A percentile compares a stretch with the other conserved stretches of the same genome.
phyloP scores from a whole-genome alignment of 2,888 invertebrate species.

The Masnerella sp. region DNA sequence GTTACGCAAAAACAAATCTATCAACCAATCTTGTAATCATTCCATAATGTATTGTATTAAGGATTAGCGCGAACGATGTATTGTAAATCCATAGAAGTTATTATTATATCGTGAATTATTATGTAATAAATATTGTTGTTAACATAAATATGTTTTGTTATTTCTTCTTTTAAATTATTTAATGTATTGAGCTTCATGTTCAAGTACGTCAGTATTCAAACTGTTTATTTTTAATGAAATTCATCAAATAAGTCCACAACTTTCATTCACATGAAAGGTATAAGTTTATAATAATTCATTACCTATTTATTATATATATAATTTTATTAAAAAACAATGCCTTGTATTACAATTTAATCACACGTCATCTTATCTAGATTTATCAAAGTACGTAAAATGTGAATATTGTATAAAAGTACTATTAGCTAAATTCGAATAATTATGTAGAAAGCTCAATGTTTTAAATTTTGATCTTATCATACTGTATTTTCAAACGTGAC shows the following conservation, averaged over 20 bases:
- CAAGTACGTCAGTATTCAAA: too few relatives aligned
- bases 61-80: conserved; percentile 75
- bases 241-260: too few relatives aligned
- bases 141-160: conserved; percentile 69
- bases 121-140: conserved; percentile 78
- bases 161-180: not conserved
- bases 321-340: conserved; percentile 9
- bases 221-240: too few relatives aligned
- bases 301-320: too few relatives aligned
- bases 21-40: conserved; percentile 75
- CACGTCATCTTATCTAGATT: not conserved
- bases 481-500: too few relatives aligned
- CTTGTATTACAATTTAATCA: conserved; percentile 4
- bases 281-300: too few relatives aligned
- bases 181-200: too few relatives aligned
- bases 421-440: not conserved
- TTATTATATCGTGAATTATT: conserved; percentile 77
- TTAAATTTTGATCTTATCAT: too few relatives aligned
- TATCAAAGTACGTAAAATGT: conserved; percentile 13
- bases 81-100: conserved; percentile 77
- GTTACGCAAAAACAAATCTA: conserved; percentile 71
- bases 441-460: conserved; percentile 10
- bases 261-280: too few relatives aligned
- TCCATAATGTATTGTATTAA: conserved; percentile 75
- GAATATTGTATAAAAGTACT: not conserved